Evolutionary conservation across 2,797 vertebrate genomes (phyloP), one percentile per base, ranked within the genome.

Genomic region (Lepidocolaptes lacrymiger): DNA sequence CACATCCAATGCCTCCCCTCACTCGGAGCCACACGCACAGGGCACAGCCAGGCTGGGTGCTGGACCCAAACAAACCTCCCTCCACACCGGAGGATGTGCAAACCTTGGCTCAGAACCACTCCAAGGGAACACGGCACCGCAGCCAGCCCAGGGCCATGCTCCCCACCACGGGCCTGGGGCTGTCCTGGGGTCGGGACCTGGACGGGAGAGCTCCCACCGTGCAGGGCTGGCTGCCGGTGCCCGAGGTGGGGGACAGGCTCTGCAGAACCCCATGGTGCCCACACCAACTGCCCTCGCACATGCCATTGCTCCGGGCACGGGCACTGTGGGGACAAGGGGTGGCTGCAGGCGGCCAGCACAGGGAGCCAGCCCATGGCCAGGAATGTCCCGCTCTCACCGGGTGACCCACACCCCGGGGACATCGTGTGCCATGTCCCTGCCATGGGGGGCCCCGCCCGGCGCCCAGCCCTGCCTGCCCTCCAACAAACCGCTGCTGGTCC

Each of bases 181-280:
- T 51, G 43, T 52, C 55, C 19, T 4, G 0, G 22, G 69, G 43
- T 6, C 2, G 0, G 15, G 64, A 30, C 17, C 2, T 0, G 1
- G 37, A 39, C 6, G 5, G 5, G 6, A 68, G 41, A 43, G 48
- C 28, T 56, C 46, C 20, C 8, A 2, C 59, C 1, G 2, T 2
- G 1, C 27, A 46, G 17, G 6, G n/a, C 52, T 24, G 51, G 27
- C 5, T 59, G 34, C 39, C 6, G 3, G 6, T 32, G 44, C 68
- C 48, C 8, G 1, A 0, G 0, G 55, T 2, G 10, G 17, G 2
- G 36, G 30, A 5, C 23, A 5, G 28, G 10, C 26, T 48, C 83
- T n/a, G 30, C 14, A 4, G 34, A 79, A 14, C 58, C 34, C 67
- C 43, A 3, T 0, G 3, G 27, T 3, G 8, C 48, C 51, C 0